A percentile compares a stretch with the other conserved stretches of the same genome.
Evolutionary conservation across 2,888 invertebrate genomes (phyloP).

Genomic region (Harpagoxenus sublaevis): DNA sequence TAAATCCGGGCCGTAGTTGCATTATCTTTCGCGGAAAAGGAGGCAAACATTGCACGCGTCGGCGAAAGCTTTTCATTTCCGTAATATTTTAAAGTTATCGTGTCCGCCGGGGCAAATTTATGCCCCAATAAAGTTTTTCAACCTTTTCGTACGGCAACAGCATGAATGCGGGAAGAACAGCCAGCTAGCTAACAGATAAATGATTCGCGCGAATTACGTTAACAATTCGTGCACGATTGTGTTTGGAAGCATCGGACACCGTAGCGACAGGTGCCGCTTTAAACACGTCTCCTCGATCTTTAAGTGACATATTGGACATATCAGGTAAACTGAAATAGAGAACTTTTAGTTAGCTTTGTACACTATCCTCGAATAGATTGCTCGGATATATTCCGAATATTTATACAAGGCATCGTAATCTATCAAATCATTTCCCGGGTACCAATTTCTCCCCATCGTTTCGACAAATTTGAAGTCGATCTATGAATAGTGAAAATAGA

Average conservation of each 20-base stretch:
- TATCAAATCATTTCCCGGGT: conserved; percentile 14
- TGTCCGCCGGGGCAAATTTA: conserved; percentile 83
- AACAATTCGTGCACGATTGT: conserved; percentile 48
- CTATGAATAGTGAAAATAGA: conserved; percentile 16
- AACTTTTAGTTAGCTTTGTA: conserved; percentile 28
- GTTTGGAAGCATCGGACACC: not conserved
- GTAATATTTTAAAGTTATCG: conserved; percentile 85
- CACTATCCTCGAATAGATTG: conserved; percentile 21
- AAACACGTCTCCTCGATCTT: conserved; percentile 23
- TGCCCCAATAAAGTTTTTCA: conserved; percentile 82
- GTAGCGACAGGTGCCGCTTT: conserved; percentile 25
- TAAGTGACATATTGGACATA: conserved; percentile 20
- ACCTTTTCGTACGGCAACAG: conserved; percentile 66
- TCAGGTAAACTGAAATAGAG: conserved; percentile 38
- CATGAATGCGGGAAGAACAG: conserved; percentile 38
- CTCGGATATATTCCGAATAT: conserved; percentile 38
- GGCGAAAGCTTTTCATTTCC: conserved; percentile 84
- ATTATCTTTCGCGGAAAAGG: conserved; percentile 85
- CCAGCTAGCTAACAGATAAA: conserved; percentile 58
- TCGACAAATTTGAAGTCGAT: conserved; percentile 25
- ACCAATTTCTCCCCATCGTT: conserved; percentile 18
- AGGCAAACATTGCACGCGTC: conserved; percentile 81
- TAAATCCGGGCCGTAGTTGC: conserved; percentile 81
- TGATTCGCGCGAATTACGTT: conserved; percentile 63
- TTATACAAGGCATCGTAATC: conserved; percentile 39